phyloP scores from a whole-genome alignment of 2,113 vertebrate genomes.

The Laticauda colubrina region DNA sequence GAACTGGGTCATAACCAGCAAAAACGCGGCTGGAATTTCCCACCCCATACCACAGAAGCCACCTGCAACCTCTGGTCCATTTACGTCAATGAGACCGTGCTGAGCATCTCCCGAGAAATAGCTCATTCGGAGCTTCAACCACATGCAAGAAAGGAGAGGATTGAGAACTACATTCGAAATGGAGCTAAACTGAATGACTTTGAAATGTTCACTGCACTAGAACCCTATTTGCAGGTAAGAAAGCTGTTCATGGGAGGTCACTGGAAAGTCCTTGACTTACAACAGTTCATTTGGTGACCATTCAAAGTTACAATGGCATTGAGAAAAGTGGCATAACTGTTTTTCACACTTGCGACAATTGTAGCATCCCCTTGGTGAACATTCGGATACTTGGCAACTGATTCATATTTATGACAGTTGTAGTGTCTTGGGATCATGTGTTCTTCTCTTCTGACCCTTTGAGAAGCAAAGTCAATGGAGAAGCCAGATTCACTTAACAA shows the following conservation, averaged over 20 bases:
- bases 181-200: constrained; percentile 58
- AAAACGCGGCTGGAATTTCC: constrained; percentile 74
- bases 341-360: accelerated
- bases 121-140: constrained; percentile 52
- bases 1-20: constrained; percentile 83
- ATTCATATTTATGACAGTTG: not conserved
- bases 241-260: not conserved
- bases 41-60: constrained; percentile 73
- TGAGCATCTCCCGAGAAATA: constrained; percentile 55
- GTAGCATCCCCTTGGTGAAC: not conserved
- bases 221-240: constrained; percentile 77
- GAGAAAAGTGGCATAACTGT: not conserved
- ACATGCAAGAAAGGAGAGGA: constrained; percentile 19
- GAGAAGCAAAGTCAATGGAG: not conserved
- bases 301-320: not conserved
- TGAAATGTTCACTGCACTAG: constrained; percentile 67
- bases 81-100: constrained; percentile 70
- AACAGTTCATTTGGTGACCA: not conserved
- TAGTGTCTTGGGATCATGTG: not conserved
- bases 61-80: constrained; percentile 83
- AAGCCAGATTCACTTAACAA: not conserved
- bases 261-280: not conserved
- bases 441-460: not conserved
- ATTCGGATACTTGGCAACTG: not conserved
- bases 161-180: constrained; percentile 29